Conservation (phyloP, 2,888 invertebrate species). For the Zygogramma bicolorata region DNA sequence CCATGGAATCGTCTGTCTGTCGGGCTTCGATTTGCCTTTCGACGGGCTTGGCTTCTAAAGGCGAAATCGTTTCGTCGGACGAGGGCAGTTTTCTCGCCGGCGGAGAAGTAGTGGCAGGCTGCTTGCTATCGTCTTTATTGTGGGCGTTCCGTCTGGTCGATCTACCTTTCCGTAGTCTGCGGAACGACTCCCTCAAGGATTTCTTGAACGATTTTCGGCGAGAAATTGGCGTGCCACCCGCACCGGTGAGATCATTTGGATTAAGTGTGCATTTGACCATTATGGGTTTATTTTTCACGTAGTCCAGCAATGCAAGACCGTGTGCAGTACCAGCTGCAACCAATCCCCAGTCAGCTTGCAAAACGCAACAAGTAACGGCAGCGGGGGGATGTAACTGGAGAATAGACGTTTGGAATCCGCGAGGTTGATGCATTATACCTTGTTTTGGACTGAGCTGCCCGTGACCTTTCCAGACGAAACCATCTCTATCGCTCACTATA, state of each 20-base stretch:
- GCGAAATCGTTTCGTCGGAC: constrained; percentile 68
- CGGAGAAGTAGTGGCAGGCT: constrained; percentile 52
- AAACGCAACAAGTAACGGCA: constrained; percentile 88
- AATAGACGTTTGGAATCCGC: constrained; percentile 81
- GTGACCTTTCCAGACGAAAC: constrained; percentile 98
- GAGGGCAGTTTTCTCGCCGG: constrained; percentile 54
- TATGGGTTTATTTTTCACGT: constrained; percentile 81
- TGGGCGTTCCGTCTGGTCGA: constrained; percentile 73
- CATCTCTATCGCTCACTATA: constrained; percentile 92
- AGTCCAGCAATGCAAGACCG: constrained; percentile 92
- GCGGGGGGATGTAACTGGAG: constrained; percentile 94
- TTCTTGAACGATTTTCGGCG: constrained; percentile 98
- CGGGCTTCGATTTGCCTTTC: constrained; percentile 95
- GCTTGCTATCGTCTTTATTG: constrained; percentile 48
- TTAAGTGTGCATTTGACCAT: constrained; percentile 92
- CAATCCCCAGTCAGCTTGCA: constrained; percentile 93
- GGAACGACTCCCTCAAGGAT: constrained; percentile 95
- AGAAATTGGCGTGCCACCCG: constrained; percentile 92
- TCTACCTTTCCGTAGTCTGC: constrained; percentile 90
- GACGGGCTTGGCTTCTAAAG: constrained; percentile 85
- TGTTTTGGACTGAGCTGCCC: constrained; percentile 76
- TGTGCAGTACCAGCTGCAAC: constrained; percentile 95
- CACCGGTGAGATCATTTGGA: constrained; percentile 92
- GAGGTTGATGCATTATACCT: constrained; percentile 68
- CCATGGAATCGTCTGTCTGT: constrained; percentile 88